These are phyloP conservation scores for Daktulosphaira vitifoliae DNA, from an alignment of 1,140 invertebrate species.

Conservation along the genomic window DNA sequence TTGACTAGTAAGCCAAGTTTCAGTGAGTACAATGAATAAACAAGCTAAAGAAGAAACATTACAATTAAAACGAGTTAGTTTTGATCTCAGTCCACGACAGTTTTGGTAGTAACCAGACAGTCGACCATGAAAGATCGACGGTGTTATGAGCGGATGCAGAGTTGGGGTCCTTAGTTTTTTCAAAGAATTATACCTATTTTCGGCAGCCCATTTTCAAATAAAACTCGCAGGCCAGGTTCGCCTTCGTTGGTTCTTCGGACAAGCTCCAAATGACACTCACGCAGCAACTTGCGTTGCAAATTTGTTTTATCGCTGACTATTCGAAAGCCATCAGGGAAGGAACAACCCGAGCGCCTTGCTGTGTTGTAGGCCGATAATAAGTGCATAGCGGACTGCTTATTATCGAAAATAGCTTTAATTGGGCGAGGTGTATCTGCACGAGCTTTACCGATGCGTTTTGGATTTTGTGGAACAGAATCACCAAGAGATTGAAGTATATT, in stretches of 20 bases:
- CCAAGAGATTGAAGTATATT: background rate
- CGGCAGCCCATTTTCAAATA: background rate
- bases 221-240: background rate
- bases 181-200: background rate
- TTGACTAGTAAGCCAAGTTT: background rate
- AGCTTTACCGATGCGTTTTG: conserved; percentile 14
- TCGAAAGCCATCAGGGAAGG: background rate
- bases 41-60: background rate
- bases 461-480: background rate
- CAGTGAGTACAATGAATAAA: background rate
- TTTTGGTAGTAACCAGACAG: background rate
- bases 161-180: background rate
- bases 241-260: background rate
- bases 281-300: background rate
- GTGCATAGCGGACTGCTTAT: background rate
- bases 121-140: background rate
- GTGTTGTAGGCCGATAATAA: background rate
- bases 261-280: conserved; percentile 1
- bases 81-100: background rate
- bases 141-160: background rate
- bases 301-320: conserved; percentile 8
- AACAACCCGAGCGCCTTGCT: background rate
- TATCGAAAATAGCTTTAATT: background rate
- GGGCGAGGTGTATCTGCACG: background rate
- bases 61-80: background rate